Percentiles rank a stretch among this genome's conserved stretches.
These are phyloP conservation scores for Parnassius smintheus DNA, from an alignment of 2,888 invertebrate species.

Conservation along the genomic window DNA sequence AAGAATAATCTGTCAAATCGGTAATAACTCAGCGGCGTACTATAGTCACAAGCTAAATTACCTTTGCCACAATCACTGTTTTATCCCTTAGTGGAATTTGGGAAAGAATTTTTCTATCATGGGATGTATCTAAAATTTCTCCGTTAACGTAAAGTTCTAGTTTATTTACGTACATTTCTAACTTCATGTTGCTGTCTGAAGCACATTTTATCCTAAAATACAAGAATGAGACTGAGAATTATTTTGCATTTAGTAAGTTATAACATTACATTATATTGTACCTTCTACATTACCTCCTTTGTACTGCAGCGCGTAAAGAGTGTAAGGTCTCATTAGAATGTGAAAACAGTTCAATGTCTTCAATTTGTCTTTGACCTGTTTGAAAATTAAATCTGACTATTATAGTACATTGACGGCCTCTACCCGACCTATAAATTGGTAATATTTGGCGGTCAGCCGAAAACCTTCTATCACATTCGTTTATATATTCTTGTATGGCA, in stretches of 20 bases:
- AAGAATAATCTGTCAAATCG: too few relatives aligned
- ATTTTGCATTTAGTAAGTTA: background rate
- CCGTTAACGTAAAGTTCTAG: slow-evolving; percentile 95
- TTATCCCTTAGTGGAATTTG: slow-evolving; percentile 93
- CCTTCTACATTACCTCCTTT: slow-evolving; percentile 76
- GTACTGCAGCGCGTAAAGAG: slow-evolving; percentile 89
- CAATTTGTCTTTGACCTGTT: slow-evolving; percentile 92
- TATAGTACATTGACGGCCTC: slow-evolving; percentile 93
- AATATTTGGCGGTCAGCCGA: slow-evolving; percentile 93
- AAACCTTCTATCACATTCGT: slow-evolving; percentile 95
- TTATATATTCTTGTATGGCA: slow-evolving; percentile 96
- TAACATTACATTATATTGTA: background rate
- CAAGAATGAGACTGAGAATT: too few relatives aligned
- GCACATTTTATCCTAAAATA: slow-evolving; percentile 69
- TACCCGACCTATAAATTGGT: slow-evolving; percentile 93
- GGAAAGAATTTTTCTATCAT: slow-evolving; percentile 92
- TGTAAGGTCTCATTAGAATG: slow-evolving; percentile 97
- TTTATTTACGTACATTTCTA: slow-evolving; percentile 95
- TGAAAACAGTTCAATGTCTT: slow-evolving; percentile 95
- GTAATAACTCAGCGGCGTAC: too few relatives aligned
- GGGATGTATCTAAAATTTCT: slow-evolving; percentile 91
- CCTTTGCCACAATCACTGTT: slow-evolving; percentile 85
- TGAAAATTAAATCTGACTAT: slow-evolving; percentile 90
- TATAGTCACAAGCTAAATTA: slow-evolving; percentile 34
- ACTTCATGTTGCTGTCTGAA: slow-evolving; percentile 86